Evolutionary conservation across 2,113 vertebrate genomes (phyloP).

Genomic region (Pelecanus crispus): DNA sequence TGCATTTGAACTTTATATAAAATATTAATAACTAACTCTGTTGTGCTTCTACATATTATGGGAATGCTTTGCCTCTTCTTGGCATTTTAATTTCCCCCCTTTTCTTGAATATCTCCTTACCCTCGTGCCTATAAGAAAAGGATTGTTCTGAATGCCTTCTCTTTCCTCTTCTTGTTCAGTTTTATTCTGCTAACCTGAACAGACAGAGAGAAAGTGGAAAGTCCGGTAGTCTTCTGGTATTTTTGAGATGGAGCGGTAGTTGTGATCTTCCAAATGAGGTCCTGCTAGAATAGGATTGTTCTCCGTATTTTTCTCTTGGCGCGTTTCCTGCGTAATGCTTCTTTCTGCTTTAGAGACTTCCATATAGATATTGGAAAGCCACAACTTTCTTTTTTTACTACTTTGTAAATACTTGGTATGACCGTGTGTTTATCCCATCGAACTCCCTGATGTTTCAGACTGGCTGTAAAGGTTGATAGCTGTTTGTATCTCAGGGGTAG

Average conservation of each 20-base stretch:
- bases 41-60: accelerated
- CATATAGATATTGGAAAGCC: not conserved
- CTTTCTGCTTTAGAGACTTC: not conserved
- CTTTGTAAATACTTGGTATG: not conserved
- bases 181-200: not conserved
- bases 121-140: not conserved
- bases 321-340: accelerated
- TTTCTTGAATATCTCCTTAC: not conserved
- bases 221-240: not conserved
- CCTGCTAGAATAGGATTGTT: not conserved
- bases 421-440: not conserved
- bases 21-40: not conserved
- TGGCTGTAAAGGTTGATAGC: not conserved
- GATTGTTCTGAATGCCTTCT: not conserved
- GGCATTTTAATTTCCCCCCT: not conserved
- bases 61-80: not conserved
- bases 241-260: not conserved
- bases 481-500: not conserved
- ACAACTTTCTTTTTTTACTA: not conserved
- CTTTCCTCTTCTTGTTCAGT: not conserved
- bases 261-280: not conserved
- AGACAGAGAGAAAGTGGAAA: not conserved
- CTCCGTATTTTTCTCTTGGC: not conserved
- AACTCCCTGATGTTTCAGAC: not conserved
- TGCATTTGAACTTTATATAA: not conserved